A percentile compares a stretch with the other conserved stretches of the same genome.
Evolutionary conservation across 1,140 invertebrate species (phyloP).

Genomic region (Muscidifurax raptorellus): DNA sequence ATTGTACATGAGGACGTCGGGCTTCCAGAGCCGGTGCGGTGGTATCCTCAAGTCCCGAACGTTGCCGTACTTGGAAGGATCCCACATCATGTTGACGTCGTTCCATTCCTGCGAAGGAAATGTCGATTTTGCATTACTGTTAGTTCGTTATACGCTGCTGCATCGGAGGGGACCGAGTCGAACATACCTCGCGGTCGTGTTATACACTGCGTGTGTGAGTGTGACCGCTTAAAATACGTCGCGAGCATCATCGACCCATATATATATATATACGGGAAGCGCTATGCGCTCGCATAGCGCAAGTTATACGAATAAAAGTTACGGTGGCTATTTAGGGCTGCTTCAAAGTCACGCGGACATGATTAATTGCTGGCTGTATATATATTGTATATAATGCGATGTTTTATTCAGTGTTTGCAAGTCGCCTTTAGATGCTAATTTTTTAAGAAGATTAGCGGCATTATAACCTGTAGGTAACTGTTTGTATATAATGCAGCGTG

Average conservation of each 20-base stretch:
- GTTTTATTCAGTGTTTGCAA: not conserved
- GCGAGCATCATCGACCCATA: no score
- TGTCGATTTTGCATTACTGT: conserved; percentile 41
- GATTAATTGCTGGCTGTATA: not conserved
- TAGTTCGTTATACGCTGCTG: no score
- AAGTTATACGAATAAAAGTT: no score
- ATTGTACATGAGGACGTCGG: conserved; percentile 99
- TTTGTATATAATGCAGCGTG: not conserved
- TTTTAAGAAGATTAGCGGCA: not conserved
- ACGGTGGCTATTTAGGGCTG: no score
- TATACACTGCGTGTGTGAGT: no score
- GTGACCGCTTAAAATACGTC: no score
- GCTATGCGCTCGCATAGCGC: no score
- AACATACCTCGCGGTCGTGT: no score
- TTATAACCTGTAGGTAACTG: not conserved
- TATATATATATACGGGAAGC: no score
- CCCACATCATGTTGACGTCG: conserved; percentile 98
- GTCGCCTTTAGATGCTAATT: not conserved
- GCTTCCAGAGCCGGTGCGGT: conserved; percentile 97
- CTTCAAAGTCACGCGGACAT: not conserved
- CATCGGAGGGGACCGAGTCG: not conserved
- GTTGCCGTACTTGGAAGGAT: conserved; percentile 95
- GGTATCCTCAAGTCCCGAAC: conserved; percentile 97
- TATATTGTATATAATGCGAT: not conserved
- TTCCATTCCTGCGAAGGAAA: conserved; percentile 92